These are phyloP conservation scores for Leptinotarsa tumamoca DNA, from an alignment of 2,888 invertebrate genomes.

Conservation along the genomic window DNA sequence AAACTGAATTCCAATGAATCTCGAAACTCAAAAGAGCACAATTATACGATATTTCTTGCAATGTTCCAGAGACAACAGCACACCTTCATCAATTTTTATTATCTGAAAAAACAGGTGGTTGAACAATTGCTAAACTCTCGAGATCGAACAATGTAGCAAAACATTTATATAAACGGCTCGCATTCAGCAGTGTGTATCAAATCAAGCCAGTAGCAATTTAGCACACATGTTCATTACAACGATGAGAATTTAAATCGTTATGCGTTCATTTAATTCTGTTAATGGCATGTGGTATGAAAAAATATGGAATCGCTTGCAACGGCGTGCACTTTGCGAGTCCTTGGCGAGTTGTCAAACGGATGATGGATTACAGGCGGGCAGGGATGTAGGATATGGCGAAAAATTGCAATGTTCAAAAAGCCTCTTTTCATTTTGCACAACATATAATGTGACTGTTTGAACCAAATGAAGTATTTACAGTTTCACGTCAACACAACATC, in stretches of 20 bases:
- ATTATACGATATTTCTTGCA: too few relatives aligned
- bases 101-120: too few relatives aligned
- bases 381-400: background rate
- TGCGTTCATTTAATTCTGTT: slow-evolving; percentile 12
- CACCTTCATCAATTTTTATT: too few relatives aligned
- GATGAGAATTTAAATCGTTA: slow-evolving; percentile 5
- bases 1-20: too few relatives aligned
- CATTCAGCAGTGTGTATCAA: background rate
- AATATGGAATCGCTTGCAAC: background rate
- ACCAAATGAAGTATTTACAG: too few relatives aligned
- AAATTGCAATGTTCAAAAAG: background rate
- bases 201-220: background rate
- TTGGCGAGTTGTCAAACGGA: background rate
- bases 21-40: too few relatives aligned
- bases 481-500: too few relatives aligned
- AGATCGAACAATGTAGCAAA: background rate
- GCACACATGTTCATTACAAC: background rate
- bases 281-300: slow-evolving; percentile 3
- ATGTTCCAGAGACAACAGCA: too few relatives aligned
- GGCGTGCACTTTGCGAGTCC: background rate
- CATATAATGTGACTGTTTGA: too few relatives aligned
- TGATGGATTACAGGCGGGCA: background rate
- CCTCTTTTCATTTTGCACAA: too few relatives aligned
- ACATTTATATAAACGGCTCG: background rate
- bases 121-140: background rate